Evolutionary conservation across 2,888 invertebrate species (phyloP).

Genomic region (Cordylochernes scorpioides): DNA sequence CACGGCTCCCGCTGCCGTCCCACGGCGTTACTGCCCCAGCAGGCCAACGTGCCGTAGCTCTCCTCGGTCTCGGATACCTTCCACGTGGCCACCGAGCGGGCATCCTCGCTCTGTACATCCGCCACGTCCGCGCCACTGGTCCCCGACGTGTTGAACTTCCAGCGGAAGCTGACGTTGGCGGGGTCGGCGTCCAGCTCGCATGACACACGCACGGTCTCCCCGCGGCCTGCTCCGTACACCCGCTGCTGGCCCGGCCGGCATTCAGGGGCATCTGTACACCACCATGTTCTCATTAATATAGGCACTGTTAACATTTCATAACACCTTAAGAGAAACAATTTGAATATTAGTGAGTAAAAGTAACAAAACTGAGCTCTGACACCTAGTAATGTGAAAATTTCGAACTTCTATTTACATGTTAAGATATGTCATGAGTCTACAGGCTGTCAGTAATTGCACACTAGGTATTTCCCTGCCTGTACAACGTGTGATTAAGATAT

Average conservation of each 20-base stretch:
- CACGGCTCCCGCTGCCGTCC: slow-evolving; percentile 16
- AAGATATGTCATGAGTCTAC: too few relatives aligned
- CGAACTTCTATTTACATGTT: too few relatives aligned
- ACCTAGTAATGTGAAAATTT: too few relatives aligned
- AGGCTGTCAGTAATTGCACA: too few relatives aligned
- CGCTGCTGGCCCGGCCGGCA: slow-evolving; percentile 55
- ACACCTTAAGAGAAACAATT: too few relatives aligned
- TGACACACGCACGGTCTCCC: slow-evolving; percentile 34
- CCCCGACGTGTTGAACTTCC: slow-evolving; percentile 72
- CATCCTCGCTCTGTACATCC: slow-evolving; percentile 27
- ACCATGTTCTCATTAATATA: too few relatives aligned
- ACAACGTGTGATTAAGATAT: too few relatives aligned
- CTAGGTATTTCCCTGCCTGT: too few relatives aligned
- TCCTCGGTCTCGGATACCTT: slow-evolving; percentile 15
- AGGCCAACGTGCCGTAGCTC: slow-evolving; percentile 16
- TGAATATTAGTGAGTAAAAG: too few relatives aligned
- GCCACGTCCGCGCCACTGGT: slow-evolving; percentile 5
- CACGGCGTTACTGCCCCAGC: slow-evolving; percentile 16
- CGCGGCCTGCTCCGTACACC: slow-evolving; percentile 67
- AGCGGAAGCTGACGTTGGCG: slow-evolving; percentile 42
- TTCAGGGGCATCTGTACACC: slow-evolving; percentile 72
- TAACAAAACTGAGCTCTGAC: too few relatives aligned
- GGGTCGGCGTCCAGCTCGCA: slow-evolving; percentile 15
- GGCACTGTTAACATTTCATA: background rate
- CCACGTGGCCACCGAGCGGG: slow-evolving; percentile 30